phyloP scores from a whole-genome alignment of 2,888 invertebrate species.

The Lydus trimaculatus region DNA sequence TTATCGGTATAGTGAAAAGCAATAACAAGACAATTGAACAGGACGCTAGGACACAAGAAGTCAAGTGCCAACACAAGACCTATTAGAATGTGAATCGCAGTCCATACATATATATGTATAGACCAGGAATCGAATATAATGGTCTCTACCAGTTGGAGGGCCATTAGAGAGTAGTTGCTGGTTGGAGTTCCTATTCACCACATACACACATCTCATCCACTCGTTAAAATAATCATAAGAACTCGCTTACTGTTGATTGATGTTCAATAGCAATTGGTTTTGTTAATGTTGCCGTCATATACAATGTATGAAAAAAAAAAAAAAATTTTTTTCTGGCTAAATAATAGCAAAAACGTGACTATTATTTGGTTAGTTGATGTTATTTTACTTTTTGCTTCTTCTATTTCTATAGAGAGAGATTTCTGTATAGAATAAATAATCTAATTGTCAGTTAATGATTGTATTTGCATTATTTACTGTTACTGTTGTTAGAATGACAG shows the following conservation, averaged over 20 bases:
- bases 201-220: conserved; percentile 20
- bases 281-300: conserved; percentile 29
- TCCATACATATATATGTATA: no score
- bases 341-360: not conserved
- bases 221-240: conserved; percentile 26
- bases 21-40: conserved; percentile 36
- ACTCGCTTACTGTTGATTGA: conserved; percentile 35
- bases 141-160: conserved; percentile 34
- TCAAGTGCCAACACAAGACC: conserved; percentile 40
- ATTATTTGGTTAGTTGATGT: not conserved
- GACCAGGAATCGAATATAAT: conserved; percentile 34
- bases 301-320: conserved; percentile 7
- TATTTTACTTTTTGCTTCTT: no score
- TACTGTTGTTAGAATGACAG: not conserved
- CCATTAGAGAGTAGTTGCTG: conserved; percentile 28
- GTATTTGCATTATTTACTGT: not conserved
- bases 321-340: not conserved
- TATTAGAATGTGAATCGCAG: conserved; percentile 32
- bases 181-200: conserved; percentile 32
- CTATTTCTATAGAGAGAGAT: not conserved
- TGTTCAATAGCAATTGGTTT: conserved; percentile 37
- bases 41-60: conserved; percentile 37
- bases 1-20: not conserved
- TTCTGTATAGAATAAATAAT: not conserved
- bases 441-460: not conserved